Conservation (phyloP, 2,797 vertebrate species). For the Borostomias antarcticus region DNA sequence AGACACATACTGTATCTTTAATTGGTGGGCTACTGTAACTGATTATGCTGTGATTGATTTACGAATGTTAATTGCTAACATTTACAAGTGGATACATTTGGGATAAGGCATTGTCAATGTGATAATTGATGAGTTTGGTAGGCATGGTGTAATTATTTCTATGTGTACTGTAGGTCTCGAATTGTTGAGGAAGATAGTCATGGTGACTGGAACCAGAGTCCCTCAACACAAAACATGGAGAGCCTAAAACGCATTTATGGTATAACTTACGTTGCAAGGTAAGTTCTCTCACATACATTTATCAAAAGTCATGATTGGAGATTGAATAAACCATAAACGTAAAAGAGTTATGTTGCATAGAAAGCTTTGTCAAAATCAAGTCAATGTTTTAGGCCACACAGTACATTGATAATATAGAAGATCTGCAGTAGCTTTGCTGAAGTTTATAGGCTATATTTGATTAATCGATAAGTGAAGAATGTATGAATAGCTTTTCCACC, state of each 20-base stretch:
- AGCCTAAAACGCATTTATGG: constrained; percentile 51
- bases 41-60: neutral
- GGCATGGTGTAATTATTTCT: neutral
- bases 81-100: neutral
- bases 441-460: no score
- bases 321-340: neutral
- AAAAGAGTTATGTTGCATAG: neutral
- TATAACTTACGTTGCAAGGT: constrained; percentile 49
- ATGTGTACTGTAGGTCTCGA: constrained; percentile 1
- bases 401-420: no score
- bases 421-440: no score
- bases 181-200: neutral
- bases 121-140: neutral
- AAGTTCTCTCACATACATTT: neutral
- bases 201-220: constrained; percentile 32
- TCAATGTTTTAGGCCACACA: no score
- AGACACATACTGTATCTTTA: no score
- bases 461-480: no score
- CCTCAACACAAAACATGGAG: constrained; percentile 43
- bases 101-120: no score
- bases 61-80: neutral
- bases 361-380: no score
- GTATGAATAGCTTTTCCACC: no score
- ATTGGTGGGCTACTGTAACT: no score
- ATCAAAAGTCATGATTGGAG: neutral